Percentiles rank a stretch among this genome's conserved stretches.
phyloP scores from a whole-genome alignment of 2,888 invertebrate genomes.

The Ochropleura plecta region DNA sequence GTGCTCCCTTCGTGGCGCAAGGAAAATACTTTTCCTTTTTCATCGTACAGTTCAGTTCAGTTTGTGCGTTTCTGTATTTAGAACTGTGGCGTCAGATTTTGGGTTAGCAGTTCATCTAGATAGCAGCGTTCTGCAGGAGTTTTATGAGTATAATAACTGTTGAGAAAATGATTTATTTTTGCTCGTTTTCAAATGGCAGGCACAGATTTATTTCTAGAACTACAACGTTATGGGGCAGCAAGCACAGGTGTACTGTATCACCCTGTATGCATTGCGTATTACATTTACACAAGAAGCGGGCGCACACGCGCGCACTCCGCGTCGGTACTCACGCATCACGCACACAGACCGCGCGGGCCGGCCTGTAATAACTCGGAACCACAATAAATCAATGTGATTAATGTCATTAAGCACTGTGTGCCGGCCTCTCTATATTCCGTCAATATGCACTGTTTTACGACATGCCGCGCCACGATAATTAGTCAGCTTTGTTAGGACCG shows the following conservation, averaged over 20 bases:
- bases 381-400: constrained; percentile 91
- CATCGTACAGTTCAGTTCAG: constrained; percentile 17
- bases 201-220: constrained; percentile 11
- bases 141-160: constrained; percentile 34
- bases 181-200: constrained; percentile 18
- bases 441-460: constrained; percentile 91
- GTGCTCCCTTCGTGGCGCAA: constrained; percentile 69
- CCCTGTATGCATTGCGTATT: constrained; percentile 82
- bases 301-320: constrained; percentile 72
- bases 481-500: constrained; percentile 90
- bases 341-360: constrained; percentile 81
- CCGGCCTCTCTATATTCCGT: constrained; percentile 91
- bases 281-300: constrained; percentile 87
- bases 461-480: constrained; percentile 89
- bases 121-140: constrained; percentile 3
- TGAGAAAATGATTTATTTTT: constrained; percentile 19
- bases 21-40: constrained; percentile 41
- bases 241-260: constrained; percentile 78
- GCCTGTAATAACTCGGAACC: constrained; percentile 91
- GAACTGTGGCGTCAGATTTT: constrained; percentile 1
- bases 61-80: constrained; percentile 15
- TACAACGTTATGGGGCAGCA: constrained; percentile 30
- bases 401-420: constrained; percentile 91
- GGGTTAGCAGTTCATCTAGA: constrained; percentile 13
- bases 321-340: constrained; percentile 75